phyloP scores from a whole-genome alignment of 2,888 invertebrate genomes.

The Mellilla xanthometata region DNA sequence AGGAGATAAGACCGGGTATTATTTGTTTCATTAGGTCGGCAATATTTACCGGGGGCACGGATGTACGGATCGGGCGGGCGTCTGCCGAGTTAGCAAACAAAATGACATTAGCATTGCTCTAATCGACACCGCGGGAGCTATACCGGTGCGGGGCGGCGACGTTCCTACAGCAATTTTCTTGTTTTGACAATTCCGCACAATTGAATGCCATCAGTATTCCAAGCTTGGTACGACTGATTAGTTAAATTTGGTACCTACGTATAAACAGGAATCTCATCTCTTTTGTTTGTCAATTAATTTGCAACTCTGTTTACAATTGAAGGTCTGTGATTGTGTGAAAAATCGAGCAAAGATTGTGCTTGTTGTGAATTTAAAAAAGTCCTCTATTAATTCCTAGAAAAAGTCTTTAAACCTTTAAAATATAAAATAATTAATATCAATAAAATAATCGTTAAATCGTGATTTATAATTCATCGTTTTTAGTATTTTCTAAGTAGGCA shows the following conservation, averaged over 20 bases:
- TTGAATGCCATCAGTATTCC: constrained; percentile 67
- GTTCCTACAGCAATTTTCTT: constrained; percentile 60
- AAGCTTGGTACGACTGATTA: constrained; percentile 57
- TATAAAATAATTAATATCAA: too few species aligned
- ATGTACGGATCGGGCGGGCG: constrained; percentile 50
- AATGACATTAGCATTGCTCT: constrained; percentile 71
- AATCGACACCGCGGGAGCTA: constrained; percentile 69
- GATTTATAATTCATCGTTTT: too few species aligned
- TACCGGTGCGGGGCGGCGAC: constrained; percentile 41
- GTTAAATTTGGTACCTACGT: constrained; percentile 65
- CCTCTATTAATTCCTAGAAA: too few species aligned
- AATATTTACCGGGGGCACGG: constrained; percentile 50
- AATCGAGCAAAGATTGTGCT: too few species aligned
- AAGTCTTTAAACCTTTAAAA: too few species aligned
- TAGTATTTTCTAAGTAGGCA: too few species aligned
- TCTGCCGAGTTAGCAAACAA: constrained; percentile 70
- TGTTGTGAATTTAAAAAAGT: too few species aligned
- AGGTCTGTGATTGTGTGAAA: too few species aligned
- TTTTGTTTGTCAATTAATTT: constrained; percentile 63
- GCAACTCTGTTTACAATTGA: constrained; percentile 30
- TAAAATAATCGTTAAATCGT: too few species aligned
- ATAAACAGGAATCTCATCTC: constrained; percentile 59
- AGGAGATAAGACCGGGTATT: constrained; percentile 47
- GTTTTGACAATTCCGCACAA: constrained; percentile 64
- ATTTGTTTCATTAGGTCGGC: constrained; percentile 50